phyloP scores from a whole-genome alignment of 1,140 invertebrate genomes.

The Lucilia cuprina region DNA sequence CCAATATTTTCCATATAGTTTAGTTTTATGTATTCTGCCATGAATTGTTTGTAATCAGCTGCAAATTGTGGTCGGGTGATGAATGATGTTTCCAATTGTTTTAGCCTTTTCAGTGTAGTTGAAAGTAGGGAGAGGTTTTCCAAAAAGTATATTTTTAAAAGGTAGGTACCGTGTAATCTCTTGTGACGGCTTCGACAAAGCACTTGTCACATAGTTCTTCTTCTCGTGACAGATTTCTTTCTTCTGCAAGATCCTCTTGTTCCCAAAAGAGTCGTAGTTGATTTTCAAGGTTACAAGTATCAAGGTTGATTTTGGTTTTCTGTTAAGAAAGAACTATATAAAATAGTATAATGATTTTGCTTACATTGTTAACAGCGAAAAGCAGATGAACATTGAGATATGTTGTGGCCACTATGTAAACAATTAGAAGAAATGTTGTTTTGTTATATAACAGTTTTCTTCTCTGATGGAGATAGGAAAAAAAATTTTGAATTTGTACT shows the following conservation, averaged over 20 bases:
- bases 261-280: not conserved
- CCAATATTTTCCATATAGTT: constrained; percentile 10
- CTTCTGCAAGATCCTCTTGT: not conserved
- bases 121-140: no score
- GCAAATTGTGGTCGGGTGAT: no score
- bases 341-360: not conserved
- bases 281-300: not conserved
- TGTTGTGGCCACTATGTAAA: no score
- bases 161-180: no score
- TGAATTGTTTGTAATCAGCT: not conserved
- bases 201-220: not conserved
- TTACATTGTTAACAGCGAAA: not conserved
- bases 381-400: not conserved
- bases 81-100: no score
- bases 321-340: not conserved
- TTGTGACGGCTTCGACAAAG: not conserved
- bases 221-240: not conserved
- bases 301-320: not conserved
- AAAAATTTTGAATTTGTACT: not conserved
- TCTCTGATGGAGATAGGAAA: not conserved
- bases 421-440: no score
- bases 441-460: not conserved
- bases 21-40: constrained; percentile 19
- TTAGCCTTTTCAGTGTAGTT: no score
- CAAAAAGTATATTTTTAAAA: no score